phyloP scores from a whole-genome alignment of 2,113 vertebrate genomes.

The Chaenocephalus aceratus region DNA sequence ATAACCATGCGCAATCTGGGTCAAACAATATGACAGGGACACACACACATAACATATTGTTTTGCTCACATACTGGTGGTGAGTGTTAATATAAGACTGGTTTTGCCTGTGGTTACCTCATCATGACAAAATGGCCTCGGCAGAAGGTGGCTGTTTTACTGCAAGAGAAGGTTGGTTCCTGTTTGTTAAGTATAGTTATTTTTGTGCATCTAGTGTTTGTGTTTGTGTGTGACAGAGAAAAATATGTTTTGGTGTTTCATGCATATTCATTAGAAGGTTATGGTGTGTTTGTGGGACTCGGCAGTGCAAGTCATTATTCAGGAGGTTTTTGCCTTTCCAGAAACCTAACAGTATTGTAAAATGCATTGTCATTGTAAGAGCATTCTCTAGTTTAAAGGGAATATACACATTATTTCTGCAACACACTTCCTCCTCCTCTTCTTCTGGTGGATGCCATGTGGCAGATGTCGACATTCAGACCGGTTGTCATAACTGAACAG shows the following conservation, averaged over 20 bases:
- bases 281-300: slow-evolving; percentile 2
- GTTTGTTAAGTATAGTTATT: background rate
- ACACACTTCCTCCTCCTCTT: slow-evolving; percentile 18
- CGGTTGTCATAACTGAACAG: slow-evolving; percentile 2
- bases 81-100: slow-evolving; percentile 10
- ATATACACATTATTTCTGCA: background rate
- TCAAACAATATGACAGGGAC: slow-evolving; percentile 62
- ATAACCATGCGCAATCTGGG: slow-evolving; percentile 54
- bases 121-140: slow-evolving; percentile 66
- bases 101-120: slow-evolving; percentile 40
- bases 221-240: slow-evolving; percentile 43
- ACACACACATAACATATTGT: slow-evolving; percentile 24
- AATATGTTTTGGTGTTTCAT: background rate
- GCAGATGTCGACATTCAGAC: slow-evolving; percentile 27
- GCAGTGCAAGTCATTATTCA: slow-evolving; percentile 5
- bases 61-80: slow-evolving; percentile 4
- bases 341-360: background rate
- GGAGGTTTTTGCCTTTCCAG: slow-evolving; percentile 3
- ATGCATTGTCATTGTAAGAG: background rate
- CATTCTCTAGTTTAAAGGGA: background rate
- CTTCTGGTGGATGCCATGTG: slow-evolving; percentile 16
- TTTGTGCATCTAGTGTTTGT: slow-evolving; percentile 7
- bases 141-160: slow-evolving; percentile 67
- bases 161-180: slow-evolving; percentile 74
- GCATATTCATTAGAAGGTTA: background rate